These are phyloP conservation scores for Sphenodon punctatus DNA, from an alignment of 2,797 vertebrate species.

Conservation along the genomic window DNA sequence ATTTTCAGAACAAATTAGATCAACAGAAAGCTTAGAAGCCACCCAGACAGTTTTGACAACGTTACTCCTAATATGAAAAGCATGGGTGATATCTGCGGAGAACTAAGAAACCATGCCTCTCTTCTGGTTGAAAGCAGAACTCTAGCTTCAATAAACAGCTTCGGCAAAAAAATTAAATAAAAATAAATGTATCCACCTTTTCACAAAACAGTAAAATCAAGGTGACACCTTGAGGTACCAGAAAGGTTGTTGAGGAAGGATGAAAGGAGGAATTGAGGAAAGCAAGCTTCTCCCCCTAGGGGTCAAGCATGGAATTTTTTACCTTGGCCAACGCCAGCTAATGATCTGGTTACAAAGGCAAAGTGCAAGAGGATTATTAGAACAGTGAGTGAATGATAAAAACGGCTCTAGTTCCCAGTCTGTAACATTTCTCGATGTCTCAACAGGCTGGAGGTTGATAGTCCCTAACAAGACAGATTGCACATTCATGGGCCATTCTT, in stretches of 20 bases:
- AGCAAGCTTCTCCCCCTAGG: background rate
- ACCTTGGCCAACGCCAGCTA: background rate
- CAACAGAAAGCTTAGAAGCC: background rate
- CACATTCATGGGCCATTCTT: constrained; percentile 44
- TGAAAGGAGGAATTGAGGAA: background rate
- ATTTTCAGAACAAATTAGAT: background rate
- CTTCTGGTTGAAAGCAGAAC: constrained; percentile 21
- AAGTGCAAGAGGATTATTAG: background rate
- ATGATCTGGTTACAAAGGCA: background rate
- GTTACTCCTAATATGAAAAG: background rate
- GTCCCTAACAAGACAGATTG: constrained; percentile 48
- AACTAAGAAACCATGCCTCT: background rate
- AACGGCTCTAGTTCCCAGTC: constrained; percentile 30
- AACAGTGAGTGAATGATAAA: constrained; percentile 28
- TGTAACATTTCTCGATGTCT: constrained; percentile 37
- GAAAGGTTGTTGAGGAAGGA: background rate
- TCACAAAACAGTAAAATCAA: background rate
- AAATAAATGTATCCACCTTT: background rate
- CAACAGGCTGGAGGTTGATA: constrained; percentile 43
- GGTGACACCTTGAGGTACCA: background rate
- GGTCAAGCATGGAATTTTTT: background rate
- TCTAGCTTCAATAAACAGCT: background rate
- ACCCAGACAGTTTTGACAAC: background rate
- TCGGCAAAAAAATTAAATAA: background rate
- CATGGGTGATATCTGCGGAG: background rate